Evolutionary conservation across 2,888 invertebrate genomes (phyloP).

Genomic region (Hyppa rectilinea): DNA sequence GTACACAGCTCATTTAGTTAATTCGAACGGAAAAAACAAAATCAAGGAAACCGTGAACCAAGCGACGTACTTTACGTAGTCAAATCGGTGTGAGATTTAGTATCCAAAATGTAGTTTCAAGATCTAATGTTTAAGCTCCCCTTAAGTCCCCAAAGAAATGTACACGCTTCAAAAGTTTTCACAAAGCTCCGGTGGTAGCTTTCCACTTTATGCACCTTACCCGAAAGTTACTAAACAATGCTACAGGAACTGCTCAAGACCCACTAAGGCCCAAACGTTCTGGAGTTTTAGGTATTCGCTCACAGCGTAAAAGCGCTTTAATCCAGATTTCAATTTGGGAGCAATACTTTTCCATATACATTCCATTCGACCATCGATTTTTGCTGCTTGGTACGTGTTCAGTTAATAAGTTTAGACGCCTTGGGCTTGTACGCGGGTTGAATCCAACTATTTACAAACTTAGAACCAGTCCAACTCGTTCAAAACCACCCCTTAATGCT

Average conservation of each 20-base stretch:
- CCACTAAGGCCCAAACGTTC: background rate
- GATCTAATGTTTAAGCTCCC: conserved; percentile 43
- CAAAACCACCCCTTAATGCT: conserved; percentile 39
- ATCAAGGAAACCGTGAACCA: background rate
- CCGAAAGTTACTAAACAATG: conserved; percentile 52
- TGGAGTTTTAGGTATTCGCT: conserved; percentile 27
- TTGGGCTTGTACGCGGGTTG: conserved; percentile 71
- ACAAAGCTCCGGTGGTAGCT: conserved; percentile 38
- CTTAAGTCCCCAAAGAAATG: conserved; percentile 49
- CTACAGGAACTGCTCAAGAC: background rate
- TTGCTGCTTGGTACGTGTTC: conserved; percentile 68
- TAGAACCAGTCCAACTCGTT: background rate
- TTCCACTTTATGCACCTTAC: conserved; percentile 56
- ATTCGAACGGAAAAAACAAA: background rate
- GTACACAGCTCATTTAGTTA: background rate
- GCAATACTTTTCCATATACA: conserved; percentile 64
- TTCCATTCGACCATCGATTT: conserved; percentile 69
- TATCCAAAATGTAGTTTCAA: conserved; percentile 27
- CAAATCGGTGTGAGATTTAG: background rate
- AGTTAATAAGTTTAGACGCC: conserved; percentile 79
- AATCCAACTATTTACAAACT: conserved; percentile 59
- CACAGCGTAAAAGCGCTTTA: conserved; percentile 24
- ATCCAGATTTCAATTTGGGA: conserved; percentile 61
- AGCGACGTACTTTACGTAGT: background rate
- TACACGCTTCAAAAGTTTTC: conserved; percentile 50